These are phyloP conservation scores for Cyrtorhinus lividipennis DNA, from an alignment of 1,140 invertebrate species.

Conservation along the genomic window DNA sequence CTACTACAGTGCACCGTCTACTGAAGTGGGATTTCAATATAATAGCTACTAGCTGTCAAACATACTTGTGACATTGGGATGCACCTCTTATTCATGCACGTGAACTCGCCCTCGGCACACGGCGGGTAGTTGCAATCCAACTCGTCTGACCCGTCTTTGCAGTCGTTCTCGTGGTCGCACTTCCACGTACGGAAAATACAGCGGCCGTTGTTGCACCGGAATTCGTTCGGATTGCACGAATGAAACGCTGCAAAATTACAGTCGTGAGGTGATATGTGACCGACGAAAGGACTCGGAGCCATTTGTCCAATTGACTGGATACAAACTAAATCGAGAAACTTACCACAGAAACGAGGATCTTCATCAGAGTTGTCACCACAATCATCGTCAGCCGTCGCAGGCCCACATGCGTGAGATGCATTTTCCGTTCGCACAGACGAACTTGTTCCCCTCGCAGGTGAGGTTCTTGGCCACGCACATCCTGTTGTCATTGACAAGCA, in stretches of 20 bases:
- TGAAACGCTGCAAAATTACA: slow-evolving; percentile 65
- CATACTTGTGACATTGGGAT: slow-evolving; percentile 60
- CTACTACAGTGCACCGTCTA: too few species aligned
- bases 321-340: slow-evolving; percentile 30
- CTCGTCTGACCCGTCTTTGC: slow-evolving; percentile 85
- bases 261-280: too few species aligned
- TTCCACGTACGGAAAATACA: slow-evolving; percentile 93
- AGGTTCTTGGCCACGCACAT: slow-evolving; percentile 81
- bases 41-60: too few species aligned
- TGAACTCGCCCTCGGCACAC: slow-evolving; percentile 84
- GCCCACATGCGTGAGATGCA: slow-evolving; percentile 93
- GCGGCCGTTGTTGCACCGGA: slow-evolving; percentile 83
- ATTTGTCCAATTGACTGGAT: slow-evolving; percentile 25
- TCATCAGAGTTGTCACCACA: slow-evolving; percentile 92
- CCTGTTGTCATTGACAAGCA: slow-evolving; percentile 78
- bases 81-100: slow-evolving; percentile 79
- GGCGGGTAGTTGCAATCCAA: slow-evolving; percentile 77
- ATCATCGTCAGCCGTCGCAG: slow-evolving; percentile 84
- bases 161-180: slow-evolving; percentile 91
- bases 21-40: too few species aligned
- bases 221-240: slow-evolving; percentile 82
- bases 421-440: slow-evolving; percentile 84
- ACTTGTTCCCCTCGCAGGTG: slow-evolving; percentile 77
- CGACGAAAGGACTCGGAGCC: too few species aligned
- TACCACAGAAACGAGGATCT: slow-evolving; percentile 76